A percentile compares a stretch with the other conserved stretches of the same genome.
These are phyloP conservation scores for Mesodorylaimus sp. DNA, from an alignment of 2,888 invertebrate genomes.

Conservation along the genomic window DNA sequence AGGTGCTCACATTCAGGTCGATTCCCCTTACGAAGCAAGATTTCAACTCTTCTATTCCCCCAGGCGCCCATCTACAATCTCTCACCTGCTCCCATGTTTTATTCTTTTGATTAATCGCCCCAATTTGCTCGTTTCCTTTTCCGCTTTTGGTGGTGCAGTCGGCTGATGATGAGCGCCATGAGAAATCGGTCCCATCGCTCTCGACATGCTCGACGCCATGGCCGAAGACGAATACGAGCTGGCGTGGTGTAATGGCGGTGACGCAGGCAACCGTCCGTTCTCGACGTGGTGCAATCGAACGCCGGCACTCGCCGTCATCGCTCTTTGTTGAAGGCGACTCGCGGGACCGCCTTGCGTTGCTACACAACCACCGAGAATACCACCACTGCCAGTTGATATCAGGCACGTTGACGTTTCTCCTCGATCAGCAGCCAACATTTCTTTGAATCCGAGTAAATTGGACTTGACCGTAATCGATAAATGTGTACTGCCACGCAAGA, in stretches of 20 bases:
- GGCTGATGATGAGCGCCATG: background rate
- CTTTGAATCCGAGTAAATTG: constrained; percentile 54
- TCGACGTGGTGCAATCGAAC: background rate
- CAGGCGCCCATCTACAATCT: background rate
- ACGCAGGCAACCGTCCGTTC: background rate
- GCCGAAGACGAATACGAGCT: background rate
- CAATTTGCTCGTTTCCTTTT: background rate
- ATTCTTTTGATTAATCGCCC: background rate
- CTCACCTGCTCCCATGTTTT: constrained; percentile 9
- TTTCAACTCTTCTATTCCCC: background rate
- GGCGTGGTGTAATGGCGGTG: background rate
- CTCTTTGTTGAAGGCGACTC: background rate
- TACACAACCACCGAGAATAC: too few relatives aligned
- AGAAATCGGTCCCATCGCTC: background rate
- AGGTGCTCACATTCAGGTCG: background rate
- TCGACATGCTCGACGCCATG: background rate
- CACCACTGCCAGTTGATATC: background rate
- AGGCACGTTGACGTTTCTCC: background rate
- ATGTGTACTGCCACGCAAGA: constrained; percentile 79
- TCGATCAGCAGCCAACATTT: constrained; percentile 14
- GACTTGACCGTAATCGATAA: constrained; percentile 88
- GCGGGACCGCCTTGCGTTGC: too few relatives aligned
- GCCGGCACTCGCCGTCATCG: background rate
- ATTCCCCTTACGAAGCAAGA: background rate
- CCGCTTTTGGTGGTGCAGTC: background rate